These are phyloP conservation scores for Neogobius melanostomus DNA, from an alignment of 2,113 vertebrate genomes.

Conservation along the genomic window DNA sequence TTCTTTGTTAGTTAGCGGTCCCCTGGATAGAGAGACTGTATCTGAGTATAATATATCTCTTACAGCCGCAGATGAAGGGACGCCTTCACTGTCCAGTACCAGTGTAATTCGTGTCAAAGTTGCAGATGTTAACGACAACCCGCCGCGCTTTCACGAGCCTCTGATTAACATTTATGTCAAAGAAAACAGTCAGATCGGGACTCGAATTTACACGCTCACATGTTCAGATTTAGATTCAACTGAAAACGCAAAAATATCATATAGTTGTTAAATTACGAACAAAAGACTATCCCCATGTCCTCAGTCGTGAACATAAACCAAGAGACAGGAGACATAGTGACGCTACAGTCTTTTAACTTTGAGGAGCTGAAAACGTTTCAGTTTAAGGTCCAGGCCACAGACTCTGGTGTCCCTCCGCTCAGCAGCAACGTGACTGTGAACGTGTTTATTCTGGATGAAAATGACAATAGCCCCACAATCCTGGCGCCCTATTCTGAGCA, in stretches of 20 bases:
- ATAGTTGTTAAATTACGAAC: too few species aligned
- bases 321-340: background rate
- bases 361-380: background rate
- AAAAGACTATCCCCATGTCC: too few species aligned
- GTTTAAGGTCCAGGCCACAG: background rate
- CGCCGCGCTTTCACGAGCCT: constrained; percentile 71
- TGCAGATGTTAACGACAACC: constrained; percentile 86
- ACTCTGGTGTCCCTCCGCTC: constrained; percentile 3
- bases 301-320: too few species aligned
- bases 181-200: constrained; percentile 75
- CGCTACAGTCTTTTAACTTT: background rate
- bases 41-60: constrained; percentile 79
- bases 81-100: constrained; percentile 70
- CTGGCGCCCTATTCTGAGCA: constrained; percentile 4
- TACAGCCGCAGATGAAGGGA: constrained; percentile 78
- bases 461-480: constrained; percentile 1
- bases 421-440: constrained; percentile 5
- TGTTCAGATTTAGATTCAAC: constrained; percentile 59
- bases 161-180: constrained; percentile 63
- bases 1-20: constrained; percentile 59
- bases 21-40: constrained; percentile 71
- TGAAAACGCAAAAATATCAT: constrained; percentile 59
- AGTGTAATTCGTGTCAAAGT: constrained; percentile 71
- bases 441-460: constrained; percentile 1
- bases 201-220: constrained; percentile 60